phyloP scores from a whole-genome alignment of 2,797 vertebrate species.

The Malurus splendens region DNA sequence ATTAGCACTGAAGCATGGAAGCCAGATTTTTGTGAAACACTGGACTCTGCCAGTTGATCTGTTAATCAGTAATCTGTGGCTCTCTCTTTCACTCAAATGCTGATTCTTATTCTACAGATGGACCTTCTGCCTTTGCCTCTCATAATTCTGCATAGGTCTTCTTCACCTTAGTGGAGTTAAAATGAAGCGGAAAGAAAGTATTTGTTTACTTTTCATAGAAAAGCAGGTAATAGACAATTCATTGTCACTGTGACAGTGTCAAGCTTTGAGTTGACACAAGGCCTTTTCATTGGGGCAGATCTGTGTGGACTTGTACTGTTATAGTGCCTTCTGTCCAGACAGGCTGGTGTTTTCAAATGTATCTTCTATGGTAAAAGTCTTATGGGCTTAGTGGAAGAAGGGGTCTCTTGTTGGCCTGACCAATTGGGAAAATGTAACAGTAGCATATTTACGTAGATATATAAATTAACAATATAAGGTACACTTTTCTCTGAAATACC shows the following conservation, averaged over 20 bases:
- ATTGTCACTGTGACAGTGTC: neutral
- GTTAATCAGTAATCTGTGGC: neutral
- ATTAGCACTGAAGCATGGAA: neutral
- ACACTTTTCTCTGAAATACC: neutral
- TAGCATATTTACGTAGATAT: neutral
- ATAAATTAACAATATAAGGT: neutral
- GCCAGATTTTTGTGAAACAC: neutral
- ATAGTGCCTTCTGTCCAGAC: neutral
- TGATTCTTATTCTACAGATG: neutral
- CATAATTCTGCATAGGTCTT: neutral
- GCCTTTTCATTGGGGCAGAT: neutral
- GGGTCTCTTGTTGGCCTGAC: neutral
- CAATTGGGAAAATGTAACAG: neutral
- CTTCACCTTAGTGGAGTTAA: neutral
- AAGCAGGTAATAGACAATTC: neutral
- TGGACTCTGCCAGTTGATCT: neutral
- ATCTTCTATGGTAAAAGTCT: neutral
- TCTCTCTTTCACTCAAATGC: neutral
- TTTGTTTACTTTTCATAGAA: neutral
- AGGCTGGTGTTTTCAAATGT: neutral
- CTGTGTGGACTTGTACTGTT: neutral
- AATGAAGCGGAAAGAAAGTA: neutral
- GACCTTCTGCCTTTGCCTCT: neutral
- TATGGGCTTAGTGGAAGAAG: neutral
- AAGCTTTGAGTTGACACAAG: neutral